Conservation (phyloP, 2,888 invertebrate species). For the Meiosimyza decipiens region DNA sequence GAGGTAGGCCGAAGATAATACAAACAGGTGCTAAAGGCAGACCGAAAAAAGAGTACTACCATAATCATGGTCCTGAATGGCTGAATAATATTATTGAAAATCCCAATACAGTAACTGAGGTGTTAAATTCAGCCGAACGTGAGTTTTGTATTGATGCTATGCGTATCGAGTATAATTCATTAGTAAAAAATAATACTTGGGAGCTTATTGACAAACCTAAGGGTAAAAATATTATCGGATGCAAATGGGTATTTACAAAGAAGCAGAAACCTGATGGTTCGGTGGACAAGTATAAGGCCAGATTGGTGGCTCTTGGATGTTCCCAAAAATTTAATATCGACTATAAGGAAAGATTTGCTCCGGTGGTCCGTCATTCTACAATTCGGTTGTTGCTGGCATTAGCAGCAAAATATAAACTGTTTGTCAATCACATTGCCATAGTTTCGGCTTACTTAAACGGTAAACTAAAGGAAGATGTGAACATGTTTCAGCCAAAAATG, state of each 20-base stretch:
- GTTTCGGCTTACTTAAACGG: constrained; percentile 43
- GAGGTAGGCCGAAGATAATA: too few relatives aligned
- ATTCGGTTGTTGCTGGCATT: constrained; percentile 44
- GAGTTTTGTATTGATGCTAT: too few relatives aligned
- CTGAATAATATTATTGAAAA: too few relatives aligned
- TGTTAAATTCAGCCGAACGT: too few relatives aligned
- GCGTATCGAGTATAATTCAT: too few relatives aligned
- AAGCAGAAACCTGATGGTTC: constrained; percentile 36
- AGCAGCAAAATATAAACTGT: constrained; percentile 30
- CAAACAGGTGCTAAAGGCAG: too few relatives aligned
- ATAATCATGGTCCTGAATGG: too few relatives aligned
- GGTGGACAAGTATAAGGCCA: constrained; percentile 47
- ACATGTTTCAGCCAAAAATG: constrained; percentile 40
- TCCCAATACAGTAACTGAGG: too few relatives aligned
- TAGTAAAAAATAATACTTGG: too few relatives aligned
- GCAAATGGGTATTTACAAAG: too few relatives aligned
- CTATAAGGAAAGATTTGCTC: constrained; percentile 50
- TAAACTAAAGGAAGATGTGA: constrained; percentile 39
- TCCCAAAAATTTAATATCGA: constrained; percentile 47
- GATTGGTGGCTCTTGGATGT: constrained; percentile 50
- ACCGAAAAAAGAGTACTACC: neutral
- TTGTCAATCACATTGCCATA: constrained; percentile 42
- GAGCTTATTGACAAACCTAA: too few relatives aligned
- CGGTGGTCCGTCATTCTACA: constrained; percentile 44
- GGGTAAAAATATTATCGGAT: too few relatives aligned